Percentiles rank a stretch among this genome's conserved stretches.
These are phyloP conservation scores for Spodoptera frugiperda DNA, from an alignment of 1,140 invertebrate species.

Conservation along the genomic window DNA sequence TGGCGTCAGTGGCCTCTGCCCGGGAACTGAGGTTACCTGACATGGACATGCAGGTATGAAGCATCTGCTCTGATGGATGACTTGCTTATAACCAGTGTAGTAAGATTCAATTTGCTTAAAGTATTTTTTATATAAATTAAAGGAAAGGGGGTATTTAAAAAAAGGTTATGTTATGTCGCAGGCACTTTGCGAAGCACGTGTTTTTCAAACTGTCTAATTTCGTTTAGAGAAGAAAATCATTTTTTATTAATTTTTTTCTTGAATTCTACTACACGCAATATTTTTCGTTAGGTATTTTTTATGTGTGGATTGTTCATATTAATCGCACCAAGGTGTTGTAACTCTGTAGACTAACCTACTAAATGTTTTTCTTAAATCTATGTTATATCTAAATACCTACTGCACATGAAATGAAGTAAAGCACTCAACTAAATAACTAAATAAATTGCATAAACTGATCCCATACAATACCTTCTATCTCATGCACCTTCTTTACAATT, in stretches of 20 bases:
- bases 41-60: constrained; percentile 74
- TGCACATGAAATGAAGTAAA: constrained; percentile 19
- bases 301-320: neutral
- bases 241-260: no score
- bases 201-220: constrained; percentile 1
- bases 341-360: neutral
- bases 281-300: no score
- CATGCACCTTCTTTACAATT: constrained; percentile 4
- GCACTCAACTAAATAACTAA: neutral
- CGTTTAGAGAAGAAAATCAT: no score
- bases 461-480: neutral
- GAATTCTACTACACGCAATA: no score
- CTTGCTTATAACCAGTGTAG: constrained; percentile 4
- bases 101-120: no score
- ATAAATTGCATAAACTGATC: neutral
- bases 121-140: no score
- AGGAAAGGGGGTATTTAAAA: no score
- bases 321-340: neutral
- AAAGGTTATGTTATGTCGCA: constrained; percentile 9
- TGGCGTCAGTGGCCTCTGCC: constrained; percentile 76
- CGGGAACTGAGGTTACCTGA: constrained; percentile 75
- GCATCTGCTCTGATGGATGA: neutral
- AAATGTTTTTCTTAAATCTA: neutral
- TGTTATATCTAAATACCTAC: neutral
- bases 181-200: neutral